These are phyloP conservation scores for Neosalanx taihuensis DNA, from an alignment of 2,797 vertebrate species.

Conservation along the genomic window DNA sequence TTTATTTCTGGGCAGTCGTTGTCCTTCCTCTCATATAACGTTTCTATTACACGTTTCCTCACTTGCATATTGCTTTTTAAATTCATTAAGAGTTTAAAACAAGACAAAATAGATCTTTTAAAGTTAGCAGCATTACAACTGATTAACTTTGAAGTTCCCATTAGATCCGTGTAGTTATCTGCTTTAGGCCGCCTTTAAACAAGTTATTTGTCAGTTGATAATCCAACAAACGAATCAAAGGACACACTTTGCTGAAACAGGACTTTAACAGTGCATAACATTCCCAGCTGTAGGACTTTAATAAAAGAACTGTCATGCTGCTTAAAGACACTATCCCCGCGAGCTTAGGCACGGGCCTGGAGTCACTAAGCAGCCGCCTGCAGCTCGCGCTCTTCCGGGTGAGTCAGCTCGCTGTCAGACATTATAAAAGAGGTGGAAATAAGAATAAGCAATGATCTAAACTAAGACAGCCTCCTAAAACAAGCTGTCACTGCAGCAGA, in stretches of 20 bases:
- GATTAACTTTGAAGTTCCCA: too few species aligned
- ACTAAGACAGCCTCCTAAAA: background rate
- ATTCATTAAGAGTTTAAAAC: too few species aligned
- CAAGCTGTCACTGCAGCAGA: background rate
- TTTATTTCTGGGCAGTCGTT: too few species aligned
- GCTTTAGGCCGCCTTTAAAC: too few species aligned
- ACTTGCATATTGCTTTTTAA: too few species aligned
- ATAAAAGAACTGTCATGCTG: background rate
- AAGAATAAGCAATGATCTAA: background rate
- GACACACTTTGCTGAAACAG: too few species aligned
- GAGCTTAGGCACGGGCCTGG: constrained; percentile 1
- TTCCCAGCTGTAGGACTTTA: background rate
- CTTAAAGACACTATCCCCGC: background rate
- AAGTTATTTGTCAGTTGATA: too few species aligned
- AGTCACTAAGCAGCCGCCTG: background rate
- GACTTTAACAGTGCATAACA: background rate
- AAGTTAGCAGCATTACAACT: too few species aligned
- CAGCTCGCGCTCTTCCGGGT: background rate
- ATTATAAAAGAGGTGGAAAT: background rate
- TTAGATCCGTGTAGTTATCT: too few species aligned
- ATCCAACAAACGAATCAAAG: too few species aligned
- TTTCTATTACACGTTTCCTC: background rate
- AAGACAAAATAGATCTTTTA: too few species aligned
- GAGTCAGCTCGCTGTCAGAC: background rate
- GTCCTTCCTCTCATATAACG: too few species aligned